A percentile compares a stretch with the other conserved stretches of the same genome.
Evolutionary conservation across 2,888 invertebrate species (phyloP).

Genomic region (Tetragonula carbonaria): DNA sequence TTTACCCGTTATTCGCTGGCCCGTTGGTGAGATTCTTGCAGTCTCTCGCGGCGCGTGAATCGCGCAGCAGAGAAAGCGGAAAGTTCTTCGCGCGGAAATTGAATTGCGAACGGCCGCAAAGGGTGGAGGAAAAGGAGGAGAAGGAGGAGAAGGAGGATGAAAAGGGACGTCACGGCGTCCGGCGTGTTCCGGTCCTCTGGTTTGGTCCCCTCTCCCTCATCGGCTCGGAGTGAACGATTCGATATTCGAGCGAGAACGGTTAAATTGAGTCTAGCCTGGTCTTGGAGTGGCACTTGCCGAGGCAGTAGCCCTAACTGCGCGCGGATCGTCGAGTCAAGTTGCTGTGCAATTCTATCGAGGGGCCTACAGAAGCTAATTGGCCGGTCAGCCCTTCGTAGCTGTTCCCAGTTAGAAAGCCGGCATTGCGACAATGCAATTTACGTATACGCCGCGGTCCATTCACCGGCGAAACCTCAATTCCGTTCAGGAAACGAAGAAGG

Average conservation of each 20-base stretch:
- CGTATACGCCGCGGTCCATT: conserved; percentile 67
- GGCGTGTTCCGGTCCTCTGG: background rate
- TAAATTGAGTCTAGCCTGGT: conserved; percentile 66
- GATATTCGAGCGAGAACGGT: conserved; percentile 62
- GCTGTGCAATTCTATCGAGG: conserved; percentile 72
- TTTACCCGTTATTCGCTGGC: background rate
- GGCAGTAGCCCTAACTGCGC: conserved; percentile 48
- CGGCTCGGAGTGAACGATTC: conserved; percentile 43
- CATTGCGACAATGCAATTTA: conserved; percentile 75
- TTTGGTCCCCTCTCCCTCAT: background rate
- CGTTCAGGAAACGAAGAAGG: conserved; percentile 67
- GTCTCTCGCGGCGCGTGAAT: conserved; percentile 14
- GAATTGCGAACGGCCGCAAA: conserved; percentile 53
- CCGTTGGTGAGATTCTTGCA: background rate
- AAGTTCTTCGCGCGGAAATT: conserved; percentile 53
- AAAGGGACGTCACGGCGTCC: conserved; percentile 3
- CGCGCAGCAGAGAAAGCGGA: conserved; percentile 7
- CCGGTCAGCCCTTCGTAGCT: conserved; percentile 73
- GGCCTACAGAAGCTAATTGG: conserved; percentile 78
- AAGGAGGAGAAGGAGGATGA: conserved; percentile 26
- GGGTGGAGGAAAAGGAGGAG: conserved; percentile 40
- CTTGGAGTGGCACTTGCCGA: conserved; percentile 63
- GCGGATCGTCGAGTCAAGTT: conserved; percentile 66
- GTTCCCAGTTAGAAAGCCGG: conserved; percentile 56
- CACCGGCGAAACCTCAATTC: conserved; percentile 69